A percentile compares a stretch with the other conserved stretches of the same genome.
Evolutionary conservation across 2,113 vertebrate species (phyloP).

Genomic region (Origma solitaria): DNA sequence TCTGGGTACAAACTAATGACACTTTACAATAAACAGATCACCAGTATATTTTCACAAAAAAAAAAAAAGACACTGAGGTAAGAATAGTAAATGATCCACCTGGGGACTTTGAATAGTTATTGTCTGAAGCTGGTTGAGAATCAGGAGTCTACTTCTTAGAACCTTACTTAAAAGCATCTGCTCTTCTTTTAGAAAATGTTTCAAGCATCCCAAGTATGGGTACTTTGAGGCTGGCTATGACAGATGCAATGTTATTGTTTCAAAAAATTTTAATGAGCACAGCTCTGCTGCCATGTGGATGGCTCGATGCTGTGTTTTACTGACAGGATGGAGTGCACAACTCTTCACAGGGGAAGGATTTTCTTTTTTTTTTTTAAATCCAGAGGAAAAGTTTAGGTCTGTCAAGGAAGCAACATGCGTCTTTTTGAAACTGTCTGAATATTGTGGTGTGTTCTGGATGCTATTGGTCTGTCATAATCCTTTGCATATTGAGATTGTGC

Average conservation of each 20-base stretch:
- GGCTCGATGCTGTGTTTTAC: neutral
- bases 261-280: constrained; percentile 39
- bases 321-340: neutral
- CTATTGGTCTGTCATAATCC: neutral
- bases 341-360: neutral
- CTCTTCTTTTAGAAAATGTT: neutral
- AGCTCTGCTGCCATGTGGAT: neutral
- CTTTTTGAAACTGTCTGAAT: neutral
- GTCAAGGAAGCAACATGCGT: neutral
- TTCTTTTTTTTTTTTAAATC: neutral
- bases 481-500: neutral
- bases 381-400: neutral
- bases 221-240: neutral
- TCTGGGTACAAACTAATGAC: neutral
- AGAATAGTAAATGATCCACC: neutral
- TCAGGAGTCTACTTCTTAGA: neutral
- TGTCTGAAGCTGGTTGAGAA: neutral
- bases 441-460: neutral
- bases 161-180: neutral
- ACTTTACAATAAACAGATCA: neutral
- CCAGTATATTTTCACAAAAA: neutral
- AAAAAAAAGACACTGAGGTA: neutral
- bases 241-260: constrained; percentile 23
- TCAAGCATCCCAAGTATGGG: neutral
- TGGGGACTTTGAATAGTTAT: neutral